Percentiles rank a stretch among this genome's conserved stretches.
These are phyloP conservation scores for Labia minor DNA, from an alignment of 2,888 invertebrate species.

Conservation along the genomic window DNA sequence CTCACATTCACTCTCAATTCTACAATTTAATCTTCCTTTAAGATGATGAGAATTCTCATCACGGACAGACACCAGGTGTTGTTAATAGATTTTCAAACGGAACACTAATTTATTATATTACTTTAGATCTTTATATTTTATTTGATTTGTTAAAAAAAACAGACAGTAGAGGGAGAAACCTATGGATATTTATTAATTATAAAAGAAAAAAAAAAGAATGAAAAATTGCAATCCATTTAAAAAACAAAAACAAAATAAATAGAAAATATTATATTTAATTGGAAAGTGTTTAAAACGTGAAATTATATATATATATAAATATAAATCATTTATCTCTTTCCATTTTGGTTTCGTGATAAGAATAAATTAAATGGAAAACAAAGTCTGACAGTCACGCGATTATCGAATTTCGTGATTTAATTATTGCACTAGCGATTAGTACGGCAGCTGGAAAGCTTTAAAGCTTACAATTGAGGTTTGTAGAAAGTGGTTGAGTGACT, in stretches of 20 bases:
- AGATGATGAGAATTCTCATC: neutral
- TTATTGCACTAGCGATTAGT: conserved; percentile 8
- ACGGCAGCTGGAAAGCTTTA: neutral
- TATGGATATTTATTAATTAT: no score
- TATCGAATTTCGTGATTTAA: conserved; percentile 13
- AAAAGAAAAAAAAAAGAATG: no score
- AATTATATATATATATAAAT: neutral
- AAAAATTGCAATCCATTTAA: no score
- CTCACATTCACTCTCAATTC: no score
- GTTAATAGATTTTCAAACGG: neutral
- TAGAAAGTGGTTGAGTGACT: no score
- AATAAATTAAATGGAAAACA: conserved; percentile 13
- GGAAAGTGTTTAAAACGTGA: neutral
- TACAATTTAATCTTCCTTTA: no score
- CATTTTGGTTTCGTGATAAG: neutral
- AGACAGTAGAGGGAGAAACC: no score
- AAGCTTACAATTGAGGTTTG: neutral
- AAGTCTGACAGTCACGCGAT: conserved; percentile 5
- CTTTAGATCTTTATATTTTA: no score
- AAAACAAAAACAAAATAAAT: no score
- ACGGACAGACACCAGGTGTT: neutral
- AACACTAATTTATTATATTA: neutral
- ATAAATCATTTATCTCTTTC: neutral
- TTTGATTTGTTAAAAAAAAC: no score
- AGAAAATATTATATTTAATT: neutral